Evolutionary conservation across 2,888 invertebrate species (phyloP).

Genomic region (Odontothrips loti): DNA sequence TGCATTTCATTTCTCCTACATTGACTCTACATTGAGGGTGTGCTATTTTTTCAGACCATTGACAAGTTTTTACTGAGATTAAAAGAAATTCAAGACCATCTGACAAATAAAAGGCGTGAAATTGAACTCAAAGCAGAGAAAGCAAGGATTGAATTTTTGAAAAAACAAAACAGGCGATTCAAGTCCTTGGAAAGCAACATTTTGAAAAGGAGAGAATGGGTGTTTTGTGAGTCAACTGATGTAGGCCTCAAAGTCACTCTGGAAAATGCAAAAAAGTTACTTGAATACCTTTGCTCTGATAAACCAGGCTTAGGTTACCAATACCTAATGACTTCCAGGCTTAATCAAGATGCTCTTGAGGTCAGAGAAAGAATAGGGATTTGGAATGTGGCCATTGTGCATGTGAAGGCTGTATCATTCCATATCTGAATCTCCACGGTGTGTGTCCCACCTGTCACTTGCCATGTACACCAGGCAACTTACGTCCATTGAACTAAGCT

Average conservation of each 20-base stretch:
- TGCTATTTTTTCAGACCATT: too few relatives aligned
- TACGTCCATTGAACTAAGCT: background rate
- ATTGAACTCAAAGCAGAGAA: background rate
- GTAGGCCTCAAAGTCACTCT: background rate
- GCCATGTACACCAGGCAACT: background rate
- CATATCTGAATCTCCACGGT: background rate
- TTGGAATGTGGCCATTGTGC: background rate
- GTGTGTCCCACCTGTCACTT: background rate
- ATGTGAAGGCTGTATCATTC: background rate
- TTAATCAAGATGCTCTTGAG: constrained; percentile 4
- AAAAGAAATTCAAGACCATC: too few relatives aligned
- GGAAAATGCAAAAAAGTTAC: background rate
- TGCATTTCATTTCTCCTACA: too few relatives aligned
- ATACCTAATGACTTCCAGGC: background rate
- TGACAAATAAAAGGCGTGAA: too few relatives aligned
- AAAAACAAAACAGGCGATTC: background rate
- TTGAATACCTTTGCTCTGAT: background rate
- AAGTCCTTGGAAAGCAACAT: background rate
- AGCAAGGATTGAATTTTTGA: background rate
- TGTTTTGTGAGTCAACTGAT: background rate
- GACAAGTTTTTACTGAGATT: too few relatives aligned
- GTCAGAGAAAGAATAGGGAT: background rate
- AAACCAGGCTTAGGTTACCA: background rate
- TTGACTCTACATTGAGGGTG: too few relatives aligned
- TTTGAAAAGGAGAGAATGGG: background rate